Evolutionary conservation across 2,888 invertebrate species (phyloP).

Genomic region (Priocnemis perturbator): DNA sequence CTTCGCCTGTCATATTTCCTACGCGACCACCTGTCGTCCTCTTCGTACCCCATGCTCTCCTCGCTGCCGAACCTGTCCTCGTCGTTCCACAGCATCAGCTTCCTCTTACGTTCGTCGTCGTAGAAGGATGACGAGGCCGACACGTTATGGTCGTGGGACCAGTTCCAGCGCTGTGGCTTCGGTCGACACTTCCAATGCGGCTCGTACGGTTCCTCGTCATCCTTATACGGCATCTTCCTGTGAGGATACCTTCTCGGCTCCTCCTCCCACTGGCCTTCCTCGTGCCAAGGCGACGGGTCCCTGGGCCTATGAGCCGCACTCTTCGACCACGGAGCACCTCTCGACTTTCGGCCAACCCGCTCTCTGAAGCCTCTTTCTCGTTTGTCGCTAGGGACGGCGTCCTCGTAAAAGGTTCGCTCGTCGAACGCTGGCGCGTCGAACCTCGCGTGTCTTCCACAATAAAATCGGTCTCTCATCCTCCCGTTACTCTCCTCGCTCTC

Average conservation of each 20-base stretch:
- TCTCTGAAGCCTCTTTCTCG: conserved; percentile 66
- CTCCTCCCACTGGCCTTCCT: conserved; percentile 79
- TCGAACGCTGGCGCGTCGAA: conserved; percentile 60
- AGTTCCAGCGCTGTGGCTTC: conserved; percentile 65
- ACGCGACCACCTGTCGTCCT: conserved; percentile 70
- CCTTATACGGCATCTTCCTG: conserved; percentile 66
- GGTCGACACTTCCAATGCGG: conserved; percentile 68
- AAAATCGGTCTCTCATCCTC: conserved; percentile 68
- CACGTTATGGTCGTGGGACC: conserved; percentile 50
- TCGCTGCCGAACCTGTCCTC: conserved; percentile 73
- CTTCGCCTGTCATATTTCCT: conserved; percentile 69
- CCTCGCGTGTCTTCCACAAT: conserved; percentile 64
- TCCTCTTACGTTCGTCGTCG: conserved; percentile 71
- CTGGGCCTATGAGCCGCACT: conserved; percentile 80
- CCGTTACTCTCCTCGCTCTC: conserved; percentile 70
- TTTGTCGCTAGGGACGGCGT: conserved; percentile 51
- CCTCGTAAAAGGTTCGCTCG: conserved; percentile 64
- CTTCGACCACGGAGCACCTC: conserved; percentile 68
- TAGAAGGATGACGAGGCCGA: conserved; percentile 54
- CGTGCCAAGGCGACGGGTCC: conserved; percentile 89
- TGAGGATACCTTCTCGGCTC: conserved; percentile 62
- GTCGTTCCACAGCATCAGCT: conserved; percentile 69
- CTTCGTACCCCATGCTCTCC: conserved; percentile 75
- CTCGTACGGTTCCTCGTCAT: conserved; percentile 68
- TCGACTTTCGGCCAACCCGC: conserved; percentile 61